Evolutionary conservation across 2,888 invertebrate species (phyloP), one percentile per base, ranked within the genome.

Genomic region (Galerucella pusilla): DNA sequence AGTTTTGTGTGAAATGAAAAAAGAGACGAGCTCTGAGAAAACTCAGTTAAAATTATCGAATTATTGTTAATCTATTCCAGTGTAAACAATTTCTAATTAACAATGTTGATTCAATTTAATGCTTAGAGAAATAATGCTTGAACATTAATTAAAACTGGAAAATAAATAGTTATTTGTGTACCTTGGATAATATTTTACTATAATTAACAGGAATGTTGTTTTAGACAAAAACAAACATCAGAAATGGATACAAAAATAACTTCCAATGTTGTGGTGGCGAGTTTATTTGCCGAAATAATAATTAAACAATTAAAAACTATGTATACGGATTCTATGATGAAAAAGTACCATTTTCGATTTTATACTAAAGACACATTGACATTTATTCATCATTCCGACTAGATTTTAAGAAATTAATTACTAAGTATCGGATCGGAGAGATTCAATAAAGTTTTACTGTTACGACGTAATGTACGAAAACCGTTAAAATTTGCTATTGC

Each of bases 401-500:
- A 52, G n/a, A 52, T 52, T 52, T n/a, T 52, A 52, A 52, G 52
- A n/a, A 14, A 52, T 52, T 52, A n/a, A 52, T 52, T 52, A n/a
- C 11, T 3, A 35, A 35, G 46, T n/a, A 5, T n/a, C 52, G 52
- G n/a, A 12, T n/a, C 57, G 57, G 57, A 57, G 57, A n/a, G 1
- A 16, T 57, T 9, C 57, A 57, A 57, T 57, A 57, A 57, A 16
- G 57, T 57, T 57, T 57, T 57, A 57, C 11, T 20, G 57, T 57
- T 20, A 57, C 57, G 57, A 20, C 57, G 16, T 57, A n/a, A 57
- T 16, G 57, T 57, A 20, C 57, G 10, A n/a, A 57, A 57, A 16
- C 57, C 16, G 57, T 57, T 57, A 52, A 52, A 52, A 7, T 52
- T 52, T n/a, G 2, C 52, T 16, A 16, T 57, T 57, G 10, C 20